phyloP scores from a whole-genome alignment of 2,888 invertebrate species.

The Mythimna albipuncta region DNA sequence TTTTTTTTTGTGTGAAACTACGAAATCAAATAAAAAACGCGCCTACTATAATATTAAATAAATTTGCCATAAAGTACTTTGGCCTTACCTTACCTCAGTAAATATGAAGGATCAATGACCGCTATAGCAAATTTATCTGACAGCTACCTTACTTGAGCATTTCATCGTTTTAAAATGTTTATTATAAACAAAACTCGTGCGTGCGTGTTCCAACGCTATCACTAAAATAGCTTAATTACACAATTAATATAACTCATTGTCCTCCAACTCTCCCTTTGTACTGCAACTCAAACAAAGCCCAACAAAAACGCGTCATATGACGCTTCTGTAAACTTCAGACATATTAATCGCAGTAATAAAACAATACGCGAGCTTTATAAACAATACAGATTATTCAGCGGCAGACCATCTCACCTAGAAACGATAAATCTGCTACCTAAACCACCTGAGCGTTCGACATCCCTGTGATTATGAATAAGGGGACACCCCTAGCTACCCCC shows the following conservation, averaged over 20 bases:
- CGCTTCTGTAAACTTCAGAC: conserved; percentile 60
- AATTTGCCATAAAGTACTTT: too few species aligned
- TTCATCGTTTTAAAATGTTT: neutral
- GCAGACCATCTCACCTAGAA: conserved; percentile 81
- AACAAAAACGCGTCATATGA: conserved; percentile 52
- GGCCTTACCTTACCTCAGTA: too few species aligned
- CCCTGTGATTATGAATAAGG: conserved; percentile 87
- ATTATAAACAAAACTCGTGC: neutral
- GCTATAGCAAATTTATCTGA: too few species aligned
- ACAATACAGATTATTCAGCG: conserved; percentile 83
- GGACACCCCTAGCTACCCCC: conserved; percentile 70
- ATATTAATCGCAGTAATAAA: conserved; percentile 69
- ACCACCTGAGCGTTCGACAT: conserved; percentile 89
- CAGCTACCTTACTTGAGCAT: too few species aligned
- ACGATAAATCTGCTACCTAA: conserved; percentile 88
- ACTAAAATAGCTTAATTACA: conserved; percentile 23
- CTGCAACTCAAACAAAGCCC: conserved; percentile 8
- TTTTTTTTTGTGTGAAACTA: too few species aligned
- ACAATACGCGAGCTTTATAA: conserved; percentile 74
- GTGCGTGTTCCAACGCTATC: conserved; percentile 26
- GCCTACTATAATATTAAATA: too few species aligned
- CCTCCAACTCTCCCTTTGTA: conserved; percentile 1
- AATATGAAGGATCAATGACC: too few species aligned
- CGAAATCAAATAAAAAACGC: too few species aligned
- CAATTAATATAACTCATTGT: conserved; percentile 28